A percentile compares a stretch with the other conserved stretches of the same genome.
These are phyloP conservation scores for Drosophila meridiana DNA, from an alignment of 2,888 invertebrate genomes.

Conservation along the genomic window DNA sequence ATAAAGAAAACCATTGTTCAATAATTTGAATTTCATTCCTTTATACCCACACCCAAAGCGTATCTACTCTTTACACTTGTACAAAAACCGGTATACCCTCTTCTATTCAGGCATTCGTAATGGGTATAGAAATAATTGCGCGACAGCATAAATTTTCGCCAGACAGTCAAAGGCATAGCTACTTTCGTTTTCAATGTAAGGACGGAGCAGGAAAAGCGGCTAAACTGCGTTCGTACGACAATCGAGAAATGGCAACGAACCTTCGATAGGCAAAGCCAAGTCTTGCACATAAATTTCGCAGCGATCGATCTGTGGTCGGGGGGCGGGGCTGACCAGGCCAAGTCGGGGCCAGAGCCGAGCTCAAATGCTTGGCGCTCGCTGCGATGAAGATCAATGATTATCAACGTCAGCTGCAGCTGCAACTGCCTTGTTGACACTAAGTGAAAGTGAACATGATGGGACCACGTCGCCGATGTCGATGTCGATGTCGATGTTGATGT, in stretches of 20 bases:
- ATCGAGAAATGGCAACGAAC: conserved; percentile 76
- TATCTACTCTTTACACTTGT: not conserved
- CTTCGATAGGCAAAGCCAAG: conserved; percentile 74
- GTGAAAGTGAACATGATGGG: conserved; percentile 80
- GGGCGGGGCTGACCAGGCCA: not conserved
- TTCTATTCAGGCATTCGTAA: not conserved
- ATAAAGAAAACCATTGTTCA: not conserved
- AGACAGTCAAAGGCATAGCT: conserved; percentile 56
- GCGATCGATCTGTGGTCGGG: conserved; percentile 40
- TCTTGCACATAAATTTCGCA: conserved; percentile 75
- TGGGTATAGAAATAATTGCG: conserved; percentile 67
- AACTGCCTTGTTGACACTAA: conserved; percentile 74
- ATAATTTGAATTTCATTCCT: not conserved
- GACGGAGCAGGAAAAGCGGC: conserved; percentile 44
- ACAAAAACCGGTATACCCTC: not conserved
- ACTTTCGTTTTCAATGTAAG: conserved; percentile 79
- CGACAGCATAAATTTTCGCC: conserved; percentile 75
- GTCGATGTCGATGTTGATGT: conserved; percentile 32
- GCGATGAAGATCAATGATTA: conserved; percentile 83
- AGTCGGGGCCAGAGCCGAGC: conserved; percentile 16
- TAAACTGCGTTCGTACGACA: conserved; percentile 52
- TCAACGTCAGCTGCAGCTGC: conserved; percentile 69
- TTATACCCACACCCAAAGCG: not conserved
- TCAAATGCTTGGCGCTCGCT: conserved; percentile 50
- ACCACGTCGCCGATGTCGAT: conserved; percentile 49